Evolutionary conservation across 2,797 vertebrate species (phyloP).

Genomic region (Melanotaenia boesemani): DNA sequence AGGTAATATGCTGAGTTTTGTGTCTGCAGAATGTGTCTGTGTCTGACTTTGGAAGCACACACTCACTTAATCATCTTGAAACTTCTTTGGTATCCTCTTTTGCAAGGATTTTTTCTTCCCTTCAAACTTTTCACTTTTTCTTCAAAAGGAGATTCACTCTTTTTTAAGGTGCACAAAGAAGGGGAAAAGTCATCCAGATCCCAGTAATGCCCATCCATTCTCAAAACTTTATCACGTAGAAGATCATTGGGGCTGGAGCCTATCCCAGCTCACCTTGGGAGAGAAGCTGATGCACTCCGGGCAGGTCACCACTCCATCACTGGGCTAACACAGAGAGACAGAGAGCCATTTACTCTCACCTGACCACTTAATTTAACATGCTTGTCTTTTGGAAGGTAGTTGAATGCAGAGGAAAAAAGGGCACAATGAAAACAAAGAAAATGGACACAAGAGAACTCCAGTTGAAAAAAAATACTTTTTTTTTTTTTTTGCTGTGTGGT

Average conservation of each 20-base stretch:
- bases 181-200: neutral
- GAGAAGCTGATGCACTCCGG: neutral
- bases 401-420: neutral
- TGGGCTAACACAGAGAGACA: neutral
- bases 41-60: neutral
- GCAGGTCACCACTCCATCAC: neutral
- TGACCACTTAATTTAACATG: slow-evolving; percentile 1
- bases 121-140: neutral
- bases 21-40: slow-evolving; percentile 7
- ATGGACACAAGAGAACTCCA: neutral
- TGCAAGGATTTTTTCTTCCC: neutral
- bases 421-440: neutral
- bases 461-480: neutral
- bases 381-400: neutral
- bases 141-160: neutral
- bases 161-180: neutral
- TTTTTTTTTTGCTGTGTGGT: neutral
- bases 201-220: neutral
- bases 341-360: neutral
- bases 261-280: neutral
- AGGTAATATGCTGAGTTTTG: neutral
- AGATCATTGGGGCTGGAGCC: neutral
- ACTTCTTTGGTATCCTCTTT: no score
- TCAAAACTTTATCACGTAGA: neutral
- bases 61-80: slow-evolving; percentile 1